phyloP scores from a whole-genome alignment of 2,888 invertebrate genomes.

The Thereva nobilitata region DNA sequence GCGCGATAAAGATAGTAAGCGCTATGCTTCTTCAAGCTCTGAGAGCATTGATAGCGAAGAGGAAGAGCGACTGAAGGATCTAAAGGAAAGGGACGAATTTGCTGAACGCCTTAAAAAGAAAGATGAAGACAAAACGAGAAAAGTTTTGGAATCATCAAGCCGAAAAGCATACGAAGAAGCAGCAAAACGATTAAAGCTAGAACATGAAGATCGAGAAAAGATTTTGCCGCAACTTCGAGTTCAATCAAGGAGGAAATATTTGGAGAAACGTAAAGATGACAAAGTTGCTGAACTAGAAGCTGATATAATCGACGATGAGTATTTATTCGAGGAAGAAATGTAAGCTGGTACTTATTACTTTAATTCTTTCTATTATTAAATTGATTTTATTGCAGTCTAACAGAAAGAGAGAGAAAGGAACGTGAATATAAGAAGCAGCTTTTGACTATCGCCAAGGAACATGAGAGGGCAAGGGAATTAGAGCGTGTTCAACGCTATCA shows the following conservation, averaged over 20 bases:
- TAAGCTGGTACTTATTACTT: constrained; percentile 59
- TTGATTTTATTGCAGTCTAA: constrained; percentile 66
- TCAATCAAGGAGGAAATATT: constrained; percentile 89
- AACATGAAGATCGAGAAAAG: constrained; percentile 82
- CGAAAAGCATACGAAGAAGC: constrained; percentile 83
- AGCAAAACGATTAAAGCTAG: constrained; percentile 84
- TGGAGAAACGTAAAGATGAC: constrained; percentile 94
- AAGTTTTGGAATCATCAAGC: constrained; percentile 69
- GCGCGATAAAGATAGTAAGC: constrained; percentile 47
- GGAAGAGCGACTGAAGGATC: constrained; percentile 77
- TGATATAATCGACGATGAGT: constrained; percentile 95
- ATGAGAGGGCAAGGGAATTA: constrained; percentile 90
- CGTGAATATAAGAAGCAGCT: constrained; percentile 89
- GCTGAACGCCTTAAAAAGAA: constrained; percentile 82
- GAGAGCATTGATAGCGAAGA: constrained; percentile 72
- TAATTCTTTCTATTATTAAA: background rate
- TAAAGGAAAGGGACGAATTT: constrained; percentile 93
- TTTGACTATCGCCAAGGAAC: constrained; percentile 88
- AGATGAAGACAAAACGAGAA: constrained; percentile 86
- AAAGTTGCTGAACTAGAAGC: constrained; percentile 94
- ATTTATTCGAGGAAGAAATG: constrained; percentile 86
- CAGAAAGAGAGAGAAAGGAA: constrained; percentile 81
- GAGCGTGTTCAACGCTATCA: constrained; percentile 92
- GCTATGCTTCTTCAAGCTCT: constrained; percentile 49
- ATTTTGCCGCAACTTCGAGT: constrained; percentile 85